Base-by-base conservation (phyloP, 2,113 vertebrate species). In the Ardeotis arabs region DNA sequence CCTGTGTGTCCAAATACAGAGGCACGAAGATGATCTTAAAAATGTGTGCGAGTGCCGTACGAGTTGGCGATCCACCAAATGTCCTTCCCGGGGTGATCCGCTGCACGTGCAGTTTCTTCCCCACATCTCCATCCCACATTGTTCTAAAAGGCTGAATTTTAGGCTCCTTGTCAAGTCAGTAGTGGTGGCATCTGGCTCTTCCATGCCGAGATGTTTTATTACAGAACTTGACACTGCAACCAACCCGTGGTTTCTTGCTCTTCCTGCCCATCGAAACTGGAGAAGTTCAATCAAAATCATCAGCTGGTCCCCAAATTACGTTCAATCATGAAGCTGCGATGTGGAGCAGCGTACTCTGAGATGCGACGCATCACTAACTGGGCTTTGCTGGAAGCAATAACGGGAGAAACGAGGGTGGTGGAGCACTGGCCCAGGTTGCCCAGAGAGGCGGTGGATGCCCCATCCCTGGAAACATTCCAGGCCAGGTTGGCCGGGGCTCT, bases 281-380 rank as follows among this genome's bases (percentile, higher is more conserved):
- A 20, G 56, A n/a, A 41, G 23, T 29, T 63, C 4, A 2, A 8
- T 39, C 23, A n/a, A 56, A 62, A 29, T 18, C 33, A 22, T 62
- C 37, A 33, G 10, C 37, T 52, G 47, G 27, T 29, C 58, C 28
- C 58, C 58, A 41, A n/a, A 62, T 15, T 14, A 13, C 0, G 2
- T 3, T 3, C 14, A 20, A 3, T 27, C 17, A 0, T 4, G 31
- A 9, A 53, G 18, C 0, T 25, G 53, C 1, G 35, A 11, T 28
- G 18, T 12, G 68, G 44, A 16, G 60, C 53, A 8, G 53, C 11
- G 0, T 5, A 4, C 28, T 8, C 74, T 14, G 0, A 12, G 23
- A 12, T 12, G 19, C 35, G 10, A 17, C 1, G 5, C 0, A 7
- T 12, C 2, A 0, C 64, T 53, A 8, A 8, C 11, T 39, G 63